These are phyloP conservation scores for Hylia prasina DNA, from an alignment of 2,113 vertebrate species.

Conservation along the genomic window DNA sequence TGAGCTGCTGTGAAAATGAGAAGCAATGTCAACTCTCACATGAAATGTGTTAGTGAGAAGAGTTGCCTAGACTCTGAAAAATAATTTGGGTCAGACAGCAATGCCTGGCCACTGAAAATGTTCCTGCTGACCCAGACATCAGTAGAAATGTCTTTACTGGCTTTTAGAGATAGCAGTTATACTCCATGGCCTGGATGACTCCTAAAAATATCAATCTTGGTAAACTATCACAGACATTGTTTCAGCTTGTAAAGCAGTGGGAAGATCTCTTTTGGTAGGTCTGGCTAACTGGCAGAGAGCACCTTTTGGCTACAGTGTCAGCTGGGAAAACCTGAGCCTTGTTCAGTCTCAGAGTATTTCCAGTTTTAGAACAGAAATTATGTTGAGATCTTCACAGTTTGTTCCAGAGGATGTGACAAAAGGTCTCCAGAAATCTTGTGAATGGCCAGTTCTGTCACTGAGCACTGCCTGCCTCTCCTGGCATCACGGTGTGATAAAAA, in stretches of 20 bases:
- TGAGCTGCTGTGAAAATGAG: neutral
- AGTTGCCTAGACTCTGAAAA: neutral
- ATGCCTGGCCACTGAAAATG: neutral
- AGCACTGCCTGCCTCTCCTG: neutral
- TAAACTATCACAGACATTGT: neutral
- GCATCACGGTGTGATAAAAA: constrained; percentile 37
- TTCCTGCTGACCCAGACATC: neutral
- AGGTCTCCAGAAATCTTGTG: constrained; percentile 34
- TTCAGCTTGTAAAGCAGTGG: neutral
- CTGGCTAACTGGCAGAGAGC: neutral
- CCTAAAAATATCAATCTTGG: neutral
- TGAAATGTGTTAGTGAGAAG: neutral
- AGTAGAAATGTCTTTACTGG: neutral
- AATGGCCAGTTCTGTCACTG: constrained; percentile 28
- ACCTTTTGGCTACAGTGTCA: neutral
- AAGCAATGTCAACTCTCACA: neutral
- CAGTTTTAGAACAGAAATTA: constrained; percentile 2
- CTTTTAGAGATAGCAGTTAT: neutral
- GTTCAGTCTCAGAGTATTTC: neutral
- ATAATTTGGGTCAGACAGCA: neutral
- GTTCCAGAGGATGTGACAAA: constrained; percentile 28
- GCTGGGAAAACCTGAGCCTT: neutral
- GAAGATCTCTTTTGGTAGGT: neutral
- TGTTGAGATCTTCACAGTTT: neutral
- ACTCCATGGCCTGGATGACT: neutral